Percentiles rank a stretch among this genome's conserved stretches.
These are phyloP conservation scores for Hippopotamus amphibius DNA, from an alignment of 2,113 vertebrate genomes.

Conservation along the genomic window DNA sequence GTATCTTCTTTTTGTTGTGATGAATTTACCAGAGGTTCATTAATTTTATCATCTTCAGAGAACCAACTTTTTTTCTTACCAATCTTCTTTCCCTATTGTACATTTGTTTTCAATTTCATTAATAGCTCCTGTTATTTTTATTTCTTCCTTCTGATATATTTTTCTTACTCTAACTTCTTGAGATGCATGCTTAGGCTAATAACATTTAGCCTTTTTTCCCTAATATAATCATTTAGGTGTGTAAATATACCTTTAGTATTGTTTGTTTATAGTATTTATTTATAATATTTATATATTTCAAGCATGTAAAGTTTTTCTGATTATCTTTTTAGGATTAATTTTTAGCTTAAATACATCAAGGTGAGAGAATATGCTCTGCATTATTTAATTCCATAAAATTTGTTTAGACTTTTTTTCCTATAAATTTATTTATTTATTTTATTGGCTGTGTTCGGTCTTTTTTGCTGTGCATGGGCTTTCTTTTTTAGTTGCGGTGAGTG, in stretches of 20 bases:
- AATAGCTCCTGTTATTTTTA: neutral
- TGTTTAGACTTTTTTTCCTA: neutral
- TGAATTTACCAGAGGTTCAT: neutral
- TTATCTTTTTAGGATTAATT: slow-evolving; percentile 1
- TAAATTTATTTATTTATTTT: too few relatives aligned
- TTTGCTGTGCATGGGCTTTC: too few relatives aligned
- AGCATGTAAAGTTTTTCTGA: neutral
- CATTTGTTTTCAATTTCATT: neutral
- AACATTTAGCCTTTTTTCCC: neutral
- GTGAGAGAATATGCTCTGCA: neutral
- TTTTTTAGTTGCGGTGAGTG: too few relatives aligned
- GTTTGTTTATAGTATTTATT: neutral
- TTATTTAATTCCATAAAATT: neutral
- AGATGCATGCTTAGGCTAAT: neutral
- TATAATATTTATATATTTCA: neutral
- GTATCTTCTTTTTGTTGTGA: neutral
- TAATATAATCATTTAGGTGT: neutral
- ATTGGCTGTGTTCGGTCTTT: too few relatives aligned
- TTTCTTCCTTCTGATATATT: neutral
- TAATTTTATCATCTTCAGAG: slow-evolving; percentile 1
- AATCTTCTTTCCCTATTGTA: neutral
- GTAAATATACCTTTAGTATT: neutral
- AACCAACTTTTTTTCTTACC: neutral
- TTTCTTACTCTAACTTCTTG: neutral
- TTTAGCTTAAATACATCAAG: neutral